Conservation (phyloP, 2,888 invertebrate genomes). For the Xestobium rufovillosum region DNA sequence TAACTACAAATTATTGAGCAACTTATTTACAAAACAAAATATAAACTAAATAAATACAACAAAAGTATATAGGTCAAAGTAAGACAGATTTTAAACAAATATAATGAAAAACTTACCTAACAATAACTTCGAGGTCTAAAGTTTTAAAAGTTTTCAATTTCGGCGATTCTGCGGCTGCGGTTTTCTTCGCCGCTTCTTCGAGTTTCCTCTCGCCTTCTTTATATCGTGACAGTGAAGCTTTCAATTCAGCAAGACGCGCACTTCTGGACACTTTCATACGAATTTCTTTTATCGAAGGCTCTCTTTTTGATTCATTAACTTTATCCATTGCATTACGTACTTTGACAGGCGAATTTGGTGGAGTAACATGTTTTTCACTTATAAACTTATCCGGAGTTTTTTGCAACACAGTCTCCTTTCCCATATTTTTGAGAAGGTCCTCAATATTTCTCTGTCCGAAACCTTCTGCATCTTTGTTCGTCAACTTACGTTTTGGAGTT, state of each 20-base stretch:
- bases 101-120: conserved; percentile 60
- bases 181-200: conserved; percentile 42
- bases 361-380: conserved; percentile 29
- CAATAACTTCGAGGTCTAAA: conserved; percentile 67
- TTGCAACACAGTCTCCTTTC: conserved; percentile 14
- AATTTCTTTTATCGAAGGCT: conserved; percentile 62
- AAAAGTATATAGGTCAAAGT: neutral
- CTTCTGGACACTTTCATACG: conserved; percentile 60
- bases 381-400: neutral
- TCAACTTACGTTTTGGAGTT: conserved; percentile 7
- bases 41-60: neutral
- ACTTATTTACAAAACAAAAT: neutral
- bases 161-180: conserved; percentile 40
- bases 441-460: conserved; percentile 32
- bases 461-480: conserved; percentile 22
- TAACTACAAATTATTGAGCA: no score
- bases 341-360: conserved; percentile 33
- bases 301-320: conserved; percentile 48
- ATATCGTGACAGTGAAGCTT: conserved; percentile 58
- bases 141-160: conserved; percentile 63
- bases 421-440: conserved; percentile 30
- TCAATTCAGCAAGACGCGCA: conserved; percentile 61
- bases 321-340: conserved; percentile 43
- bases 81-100: no score
- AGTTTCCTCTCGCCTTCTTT: conserved; percentile 58